phyloP scores from a whole-genome alignment of 2,888 invertebrate species.

The Scaptomyza parva region DNA sequence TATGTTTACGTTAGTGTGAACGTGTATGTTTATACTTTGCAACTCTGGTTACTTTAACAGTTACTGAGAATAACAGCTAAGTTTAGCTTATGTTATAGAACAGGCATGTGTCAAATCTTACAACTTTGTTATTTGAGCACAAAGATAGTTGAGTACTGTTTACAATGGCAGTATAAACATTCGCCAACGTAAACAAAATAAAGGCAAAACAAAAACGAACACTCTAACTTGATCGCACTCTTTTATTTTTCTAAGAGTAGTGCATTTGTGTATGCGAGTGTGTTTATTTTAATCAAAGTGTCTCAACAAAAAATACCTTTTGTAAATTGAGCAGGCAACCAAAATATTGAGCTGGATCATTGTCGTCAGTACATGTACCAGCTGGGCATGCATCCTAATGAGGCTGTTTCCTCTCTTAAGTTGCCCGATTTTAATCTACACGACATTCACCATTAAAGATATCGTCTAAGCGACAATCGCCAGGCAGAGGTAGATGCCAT shows the following conservation, averaged over 20 bases:
- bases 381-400: conserved; percentile 43
- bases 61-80: conserved; percentile 3
- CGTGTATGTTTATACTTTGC: not conserved
- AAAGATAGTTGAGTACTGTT: conserved; percentile 30
- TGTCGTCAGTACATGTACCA: conserved; percentile 48
- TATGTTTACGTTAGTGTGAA: not conserved
- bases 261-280: conserved; percentile 1
- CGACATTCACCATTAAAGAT: conserved; percentile 35
- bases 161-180: conserved; percentile 41
- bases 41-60: conserved; percentile 2
- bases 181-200: conserved; percentile 26
- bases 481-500: conserved; percentile 40
- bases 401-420: conserved; percentile 29
- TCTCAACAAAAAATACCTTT: conserved; percentile 24
- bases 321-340: conserved; percentile 17
- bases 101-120: conserved; percentile 28
- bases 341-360: conserved; percentile 28
- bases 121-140: conserved; percentile 23
- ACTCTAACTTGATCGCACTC: conserved; percentile 17
- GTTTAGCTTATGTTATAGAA: conserved; percentile 11
- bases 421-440: conserved; percentile 48
- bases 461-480: conserved; percentile 35
- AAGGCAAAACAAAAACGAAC: not conserved
- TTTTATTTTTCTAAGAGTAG: conserved; percentile 27
- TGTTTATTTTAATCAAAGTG: conserved; percentile 36